These are phyloP conservation scores for Epicampocera succincta DNA, from an alignment of 2,888 invertebrate species.

Conservation along the genomic window DNA sequence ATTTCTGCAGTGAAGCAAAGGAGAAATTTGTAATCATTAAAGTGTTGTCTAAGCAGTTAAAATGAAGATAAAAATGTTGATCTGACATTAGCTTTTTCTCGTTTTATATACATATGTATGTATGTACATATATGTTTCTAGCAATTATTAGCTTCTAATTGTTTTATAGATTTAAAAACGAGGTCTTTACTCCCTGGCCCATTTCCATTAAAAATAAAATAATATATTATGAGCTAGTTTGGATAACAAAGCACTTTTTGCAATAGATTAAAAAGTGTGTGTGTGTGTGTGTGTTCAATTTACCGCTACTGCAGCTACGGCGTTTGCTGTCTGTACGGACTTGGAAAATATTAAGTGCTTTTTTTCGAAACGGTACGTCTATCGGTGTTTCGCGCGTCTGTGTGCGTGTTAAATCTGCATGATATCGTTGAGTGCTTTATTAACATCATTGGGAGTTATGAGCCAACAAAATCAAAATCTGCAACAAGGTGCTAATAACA, in stretches of 20 bases:
- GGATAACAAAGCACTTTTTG: slow-evolving; percentile 1
- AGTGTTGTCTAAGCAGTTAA: slow-evolving; percentile 3
- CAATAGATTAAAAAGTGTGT: slow-evolving; percentile 33
- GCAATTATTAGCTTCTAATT: not conserved
- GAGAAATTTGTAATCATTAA: not conserved
- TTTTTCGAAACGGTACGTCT: not conserved
- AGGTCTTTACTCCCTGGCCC: slow-evolving; percentile 63
- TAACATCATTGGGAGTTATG: slow-evolving; percentile 74
- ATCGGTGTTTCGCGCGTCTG: slow-evolving; percentile 25
- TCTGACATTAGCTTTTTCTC: slow-evolving; percentile 40
- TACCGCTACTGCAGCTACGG: slow-evolving; percentile 47
- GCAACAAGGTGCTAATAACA: slow-evolving; percentile 74
- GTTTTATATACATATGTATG: not conserved
- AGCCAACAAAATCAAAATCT: slow-evolving; percentile 69
- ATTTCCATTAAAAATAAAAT: slow-evolving; percentile 37
- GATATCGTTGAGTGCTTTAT: slow-evolving; percentile 81
- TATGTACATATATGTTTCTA: not conserved
- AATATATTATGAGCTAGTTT: slow-evolving; percentile 8
- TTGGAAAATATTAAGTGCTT: not conserved
- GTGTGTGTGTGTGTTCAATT: not conserved
- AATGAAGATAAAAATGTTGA: slow-evolving; percentile 44
- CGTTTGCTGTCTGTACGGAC: slow-evolving; percentile 25
- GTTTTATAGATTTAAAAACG: slow-evolving; percentile 11
- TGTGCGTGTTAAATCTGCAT: slow-evolving; percentile 74
- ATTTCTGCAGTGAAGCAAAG: too few species aligned